phyloP scores from a whole-genome alignment of 2,113 vertebrate genomes.

The Xyliphius kryptos region DNA sequence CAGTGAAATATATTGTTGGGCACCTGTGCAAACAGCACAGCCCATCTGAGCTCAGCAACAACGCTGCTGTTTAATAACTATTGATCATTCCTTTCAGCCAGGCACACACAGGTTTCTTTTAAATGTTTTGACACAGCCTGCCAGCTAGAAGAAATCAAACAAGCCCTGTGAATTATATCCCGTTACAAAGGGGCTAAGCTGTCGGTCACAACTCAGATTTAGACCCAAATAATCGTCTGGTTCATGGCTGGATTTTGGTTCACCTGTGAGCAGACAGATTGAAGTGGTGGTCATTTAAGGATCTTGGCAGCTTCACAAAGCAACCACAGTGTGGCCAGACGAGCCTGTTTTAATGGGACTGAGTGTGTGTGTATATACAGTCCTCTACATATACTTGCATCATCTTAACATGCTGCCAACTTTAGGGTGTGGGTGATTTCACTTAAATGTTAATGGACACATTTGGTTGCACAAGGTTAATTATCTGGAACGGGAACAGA shows the following conservation, averaged over 20 bases:
- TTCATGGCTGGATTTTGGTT: conserved; percentile 28
- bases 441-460: conserved; percentile 63
- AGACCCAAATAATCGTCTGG: conserved; percentile 30
- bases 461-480: conserved; percentile 58
- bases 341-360: conserved; percentile 31
- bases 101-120: conserved; percentile 17
- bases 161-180: conserved; percentile 20
- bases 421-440: no score
- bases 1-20: conserved; percentile 36
- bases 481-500: conserved; percentile 62
- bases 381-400: no score
- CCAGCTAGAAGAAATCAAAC: conserved; percentile 40
- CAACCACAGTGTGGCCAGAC: conserved; percentile 36
- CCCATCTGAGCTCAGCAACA: conserved; percentile 33
- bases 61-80: conserved; percentile 39
- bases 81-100: conserved; percentile 37
- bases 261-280: conserved; percentile 38
- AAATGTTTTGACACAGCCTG: conserved; percentile 21
- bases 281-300: conserved; percentile 18
- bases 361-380: no score
- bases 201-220: conserved; percentile 41
- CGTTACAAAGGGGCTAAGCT: conserved; percentile 4
- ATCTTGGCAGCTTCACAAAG: conserved; percentile 41
- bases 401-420: no score
- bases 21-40: conserved; percentile 48